A percentile compares a stretch with the other conserved stretches of the same genome.
These are phyloP conservation scores for Zaprionus ornatus DNA, from an alignment of 1,140 invertebrate genomes.

Conservation along the genomic window DNA sequence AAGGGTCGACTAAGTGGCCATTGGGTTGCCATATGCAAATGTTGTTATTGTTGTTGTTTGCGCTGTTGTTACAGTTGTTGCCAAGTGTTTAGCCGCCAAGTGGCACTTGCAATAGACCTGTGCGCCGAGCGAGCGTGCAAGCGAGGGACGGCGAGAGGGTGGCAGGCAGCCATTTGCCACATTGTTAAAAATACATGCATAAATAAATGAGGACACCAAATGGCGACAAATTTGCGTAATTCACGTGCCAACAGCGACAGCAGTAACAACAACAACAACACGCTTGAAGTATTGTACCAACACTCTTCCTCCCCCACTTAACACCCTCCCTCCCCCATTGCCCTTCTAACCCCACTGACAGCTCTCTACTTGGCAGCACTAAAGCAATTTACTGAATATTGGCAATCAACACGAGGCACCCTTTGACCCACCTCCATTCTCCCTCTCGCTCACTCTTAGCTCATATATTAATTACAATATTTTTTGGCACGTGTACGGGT, in stretches of 20 bases:
- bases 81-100: conserved; percentile 48
- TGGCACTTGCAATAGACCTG: conserved; percentile 38
- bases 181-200: conserved; percentile 64
- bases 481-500: conserved; percentile 16
- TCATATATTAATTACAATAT: conserved; percentile 64
- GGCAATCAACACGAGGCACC: conserved; percentile 31
- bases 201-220: conserved; percentile 35
- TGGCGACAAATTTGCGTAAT: conserved; percentile 25
- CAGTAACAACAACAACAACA: background rate
- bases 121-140: background rate
- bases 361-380: conserved; percentile 16
- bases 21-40: conserved; percentile 39
- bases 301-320: background rate
- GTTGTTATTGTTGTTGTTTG: conserved; percentile 17
- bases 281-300: background rate
- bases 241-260: conserved; percentile 16
- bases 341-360: background rate
- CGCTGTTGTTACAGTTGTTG: conserved; percentile 29
- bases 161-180: conserved; percentile 50
- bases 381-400: conserved; percentile 44
- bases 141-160: too few species aligned
- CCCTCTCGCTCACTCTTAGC: background rate
- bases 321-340: background rate
- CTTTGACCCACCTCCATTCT: background rate
- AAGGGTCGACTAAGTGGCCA: conserved; percentile 48